Percentiles rank a stretch among this genome's conserved stretches.
phyloP scores from a whole-genome alignment of 2,797 vertebrate species.

The Sebastes hopkinsi region DNA sequence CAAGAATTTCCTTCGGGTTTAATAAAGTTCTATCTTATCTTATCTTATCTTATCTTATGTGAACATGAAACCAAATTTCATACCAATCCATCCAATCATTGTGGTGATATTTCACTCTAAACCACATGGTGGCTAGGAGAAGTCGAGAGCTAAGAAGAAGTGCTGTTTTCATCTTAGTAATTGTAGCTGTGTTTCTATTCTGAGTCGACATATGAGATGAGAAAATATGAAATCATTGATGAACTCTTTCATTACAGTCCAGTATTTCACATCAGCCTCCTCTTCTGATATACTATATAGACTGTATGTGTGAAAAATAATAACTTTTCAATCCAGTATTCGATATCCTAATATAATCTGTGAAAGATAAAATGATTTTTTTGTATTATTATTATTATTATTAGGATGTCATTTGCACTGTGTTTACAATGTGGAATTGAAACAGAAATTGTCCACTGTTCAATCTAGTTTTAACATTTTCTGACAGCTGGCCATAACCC shows the following conservation, averaged over 20 bases:
- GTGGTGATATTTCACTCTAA: too few relatives aligned
- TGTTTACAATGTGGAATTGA: not conserved
- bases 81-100: too few relatives aligned
- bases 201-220: not conserved
- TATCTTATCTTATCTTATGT: too few relatives aligned
- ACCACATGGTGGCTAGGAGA: too few relatives aligned
- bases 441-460: not conserved
- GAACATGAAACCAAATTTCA: too few relatives aligned
- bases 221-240: slow-evolving; percentile 16
- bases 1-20: too few relatives aligned
- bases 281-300: not conserved
- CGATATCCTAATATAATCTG: slow-evolving; percentile 7
- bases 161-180: too few relatives aligned
- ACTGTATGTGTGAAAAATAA: too few relatives aligned
- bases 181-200: too few relatives aligned
- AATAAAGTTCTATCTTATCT: too few relatives aligned
- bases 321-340: not conserved
- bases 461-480: slow-evolving; percentile 1
- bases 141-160: too few relatives aligned
- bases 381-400: not conserved
- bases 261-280: not conserved
- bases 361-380: not conserved
- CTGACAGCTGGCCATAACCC: slow-evolving; percentile 2
- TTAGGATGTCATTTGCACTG: not conserved
- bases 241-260: not conserved